Base-by-base conservation (phyloP, 92 coral and sea anemone genomes). In the Palythoa grandis region DNA sequence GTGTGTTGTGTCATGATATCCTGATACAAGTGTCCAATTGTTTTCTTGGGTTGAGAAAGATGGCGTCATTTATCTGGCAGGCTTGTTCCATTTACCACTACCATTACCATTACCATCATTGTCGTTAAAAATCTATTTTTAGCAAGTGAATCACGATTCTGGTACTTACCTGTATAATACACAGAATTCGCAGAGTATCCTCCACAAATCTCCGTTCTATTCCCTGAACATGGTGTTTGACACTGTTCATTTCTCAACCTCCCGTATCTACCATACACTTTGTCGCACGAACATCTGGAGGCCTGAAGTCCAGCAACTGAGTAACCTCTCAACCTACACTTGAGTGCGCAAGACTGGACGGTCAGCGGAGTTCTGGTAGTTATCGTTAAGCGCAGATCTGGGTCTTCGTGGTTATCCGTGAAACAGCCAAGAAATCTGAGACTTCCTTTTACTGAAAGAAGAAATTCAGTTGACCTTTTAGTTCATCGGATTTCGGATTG, bases 261-360 rank as follows among this genome's bases (percentile, higher is more conserved):
- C 50, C 98, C 98, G 70, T 92, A 94, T 91, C 86, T 88, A 67
- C 95, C 91, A 87, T 94, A 94, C 76, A 95, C 85, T 69, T 89
- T 86, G 66, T 95, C 95, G 77, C 98, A 94, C 66, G 78, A 90
- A 67, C 98, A 94, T 48, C 87, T 82, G 25, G 98, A 92, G 85
- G 87, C 79, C 84, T 94, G 98, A 85, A 94, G 83, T 39, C 98
- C 98, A 52, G 98, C 98, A 48, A 92, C 94, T 0, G 98, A 94
- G 88, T 82, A 94, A 23, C 95, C 91, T 11, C 75, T 57, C 58
- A 53, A 70, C 2, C 94, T 84, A 69, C 98, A 94, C 83, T 86
- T 90, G 54, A 89, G 85, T 24, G 88, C 90, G 79, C 98, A 94
- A 50, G 92, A 89, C 70, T 86, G 78, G 22, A 92, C 87, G 66